Conservation (phyloP, 64 coral and sea anemone species). For the Montipora efflorescens region DNA sequence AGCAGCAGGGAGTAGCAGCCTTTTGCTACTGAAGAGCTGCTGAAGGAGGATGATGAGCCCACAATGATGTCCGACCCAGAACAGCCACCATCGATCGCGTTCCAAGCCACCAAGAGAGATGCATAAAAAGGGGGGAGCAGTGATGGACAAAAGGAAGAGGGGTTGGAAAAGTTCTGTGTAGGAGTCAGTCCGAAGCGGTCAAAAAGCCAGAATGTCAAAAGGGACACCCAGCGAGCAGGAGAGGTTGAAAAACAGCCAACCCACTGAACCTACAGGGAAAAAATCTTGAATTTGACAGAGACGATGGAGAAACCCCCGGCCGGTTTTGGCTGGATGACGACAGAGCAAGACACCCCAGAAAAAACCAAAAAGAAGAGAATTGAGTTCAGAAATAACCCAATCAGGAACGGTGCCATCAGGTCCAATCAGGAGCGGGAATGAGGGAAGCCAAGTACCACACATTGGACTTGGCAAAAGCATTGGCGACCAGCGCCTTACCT, state of each 20-base stretch:
- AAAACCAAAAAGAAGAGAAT: not conserved
- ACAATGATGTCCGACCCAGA: not conserved
- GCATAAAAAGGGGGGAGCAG: not conserved
- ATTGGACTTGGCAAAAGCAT: constrained; percentile 11
- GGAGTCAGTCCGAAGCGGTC: not conserved
- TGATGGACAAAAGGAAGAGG: not conserved
- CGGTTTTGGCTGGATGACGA: not conserved
- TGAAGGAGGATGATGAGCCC: not conserved
- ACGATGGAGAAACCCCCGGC: not conserved
- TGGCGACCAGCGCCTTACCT: constrained; percentile 10
- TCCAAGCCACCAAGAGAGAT: not conserved
- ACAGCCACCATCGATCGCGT: not conserved
- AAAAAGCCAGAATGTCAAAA: not conserved
- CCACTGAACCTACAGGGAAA: not conserved
- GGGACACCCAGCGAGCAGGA: not conserved
- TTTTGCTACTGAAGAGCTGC: not conserved
- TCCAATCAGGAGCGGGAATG: too few species aligned
- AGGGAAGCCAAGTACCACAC: constrained; percentile 43
- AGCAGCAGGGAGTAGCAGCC: not conserved
- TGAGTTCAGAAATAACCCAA: not conserved
- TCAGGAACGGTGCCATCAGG: not conserved
- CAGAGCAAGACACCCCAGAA: not conserved
- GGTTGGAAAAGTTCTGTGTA: not conserved
- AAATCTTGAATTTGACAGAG: not conserved
- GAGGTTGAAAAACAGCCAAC: not conserved